Conservation (phyloP, 2,888 invertebrate genomes). For the Tolmerus cingulatus region DNA sequence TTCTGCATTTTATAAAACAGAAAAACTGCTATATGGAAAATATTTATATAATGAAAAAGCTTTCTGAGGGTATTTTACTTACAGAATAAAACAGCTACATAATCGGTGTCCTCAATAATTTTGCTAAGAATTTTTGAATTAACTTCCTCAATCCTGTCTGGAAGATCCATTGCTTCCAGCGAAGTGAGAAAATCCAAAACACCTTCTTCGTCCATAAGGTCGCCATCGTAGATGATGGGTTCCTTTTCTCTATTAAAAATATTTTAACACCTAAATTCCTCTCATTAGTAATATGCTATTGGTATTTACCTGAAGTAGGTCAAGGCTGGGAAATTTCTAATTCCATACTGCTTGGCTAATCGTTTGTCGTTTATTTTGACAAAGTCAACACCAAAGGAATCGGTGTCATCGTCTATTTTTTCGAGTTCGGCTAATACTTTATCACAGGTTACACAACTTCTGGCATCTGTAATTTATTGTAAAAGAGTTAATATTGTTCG, state of each 20-base stretch:
- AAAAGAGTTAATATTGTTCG: conserved; percentile 49
- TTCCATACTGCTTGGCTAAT: conserved; percentile 95
- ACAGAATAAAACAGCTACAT: conserved; percentile 93
- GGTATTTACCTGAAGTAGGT: conserved; percentile 78
- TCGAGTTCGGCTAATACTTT: conserved; percentile 90
- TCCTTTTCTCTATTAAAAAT: conserved; percentile 78
- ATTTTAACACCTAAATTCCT: background rate
- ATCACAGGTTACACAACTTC: conserved; percentile 91
- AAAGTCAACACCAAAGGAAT: conserved; percentile 93
- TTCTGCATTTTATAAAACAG: conserved; percentile 1
- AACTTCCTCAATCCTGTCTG: conserved; percentile 94
- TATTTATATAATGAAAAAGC: background rate
- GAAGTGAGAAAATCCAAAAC: conserved; percentile 93
- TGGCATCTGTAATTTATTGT: conserved; percentile 73
- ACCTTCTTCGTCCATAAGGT: conserved; percentile 93
- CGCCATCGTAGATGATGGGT: conserved; percentile 96
- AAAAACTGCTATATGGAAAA: background rate
- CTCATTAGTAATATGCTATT: background rate
- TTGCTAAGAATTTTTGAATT: conserved; percentile 88
- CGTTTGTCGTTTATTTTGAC: conserved; percentile 96
- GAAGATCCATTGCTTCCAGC: conserved; percentile 92
- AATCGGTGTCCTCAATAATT: conserved; percentile 90
- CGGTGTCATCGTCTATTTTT: conserved; percentile 95
- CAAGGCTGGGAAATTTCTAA: conserved; percentile 94
- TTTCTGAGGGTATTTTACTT: conserved; percentile 67